Percentiles rank a stretch among this genome's conserved stretches.
phyloP scores from a whole-genome alignment of 2,113 vertebrate species.

The Leptodactylus fuscus region DNA sequence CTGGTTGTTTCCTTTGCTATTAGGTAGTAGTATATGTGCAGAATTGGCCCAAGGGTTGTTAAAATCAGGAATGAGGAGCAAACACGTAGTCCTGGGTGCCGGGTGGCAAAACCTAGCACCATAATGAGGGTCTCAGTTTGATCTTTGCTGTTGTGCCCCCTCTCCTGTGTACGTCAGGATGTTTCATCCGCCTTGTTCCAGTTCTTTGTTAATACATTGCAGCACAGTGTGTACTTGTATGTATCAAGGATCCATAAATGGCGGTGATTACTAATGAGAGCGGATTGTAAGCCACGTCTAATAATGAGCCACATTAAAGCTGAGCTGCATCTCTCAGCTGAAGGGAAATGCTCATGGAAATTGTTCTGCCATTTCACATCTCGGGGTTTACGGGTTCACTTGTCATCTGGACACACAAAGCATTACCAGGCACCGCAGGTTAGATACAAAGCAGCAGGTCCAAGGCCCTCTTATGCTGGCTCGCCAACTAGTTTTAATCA shows the following conservation, averaged over 20 bases:
- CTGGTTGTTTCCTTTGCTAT: no score
- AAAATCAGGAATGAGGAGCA: no score
- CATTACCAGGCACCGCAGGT: background rate
- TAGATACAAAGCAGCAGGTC: background rate
- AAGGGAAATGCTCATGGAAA: background rate
- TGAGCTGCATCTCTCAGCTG: background rate
- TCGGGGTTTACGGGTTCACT: background rate
- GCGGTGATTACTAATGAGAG: background rate
- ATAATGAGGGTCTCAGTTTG: background rate
- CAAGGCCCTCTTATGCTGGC: background rate
- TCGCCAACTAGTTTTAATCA: no score
- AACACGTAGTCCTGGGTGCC: background rate
- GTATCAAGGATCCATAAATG: background rate
- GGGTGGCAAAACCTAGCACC: background rate
- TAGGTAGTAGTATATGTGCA: background rate
- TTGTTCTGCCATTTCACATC: background rate
- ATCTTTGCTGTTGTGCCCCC: background rate
- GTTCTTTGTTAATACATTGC: background rate
- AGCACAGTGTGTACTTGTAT: background rate
- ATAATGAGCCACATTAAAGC: conserved; percentile 9
- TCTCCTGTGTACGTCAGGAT: background rate
- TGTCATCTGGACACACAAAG: background rate
- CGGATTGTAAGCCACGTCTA: background rate
- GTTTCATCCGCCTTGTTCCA: background rate
- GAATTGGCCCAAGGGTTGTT: background rate